Base-by-base conservation (phyloP, 2,888 invertebrate genomes). In the Graphium colonna region DNA sequence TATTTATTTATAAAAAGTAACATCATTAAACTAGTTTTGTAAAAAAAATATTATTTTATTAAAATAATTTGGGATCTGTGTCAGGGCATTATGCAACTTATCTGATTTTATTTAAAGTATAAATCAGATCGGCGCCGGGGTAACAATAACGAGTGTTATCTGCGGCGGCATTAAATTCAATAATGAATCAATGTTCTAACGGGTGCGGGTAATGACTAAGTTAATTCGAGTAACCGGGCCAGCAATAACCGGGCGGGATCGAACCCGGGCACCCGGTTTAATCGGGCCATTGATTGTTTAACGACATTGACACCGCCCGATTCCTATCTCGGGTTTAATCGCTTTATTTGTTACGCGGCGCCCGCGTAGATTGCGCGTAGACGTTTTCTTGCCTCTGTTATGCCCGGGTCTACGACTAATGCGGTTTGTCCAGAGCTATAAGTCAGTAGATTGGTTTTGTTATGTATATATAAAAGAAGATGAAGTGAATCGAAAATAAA, bases 241-340 rank as follows among this genome's bases (percentile, higher is more conserved):
- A 52, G 62, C 65, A 58, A 67, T 67, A 61, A 65, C 62, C 65
- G 58, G 21, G 52, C 61, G 58, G 65, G 67, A 64, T 69, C 67
- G 67, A 69, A 60, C 64, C 58, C 60, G 59, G 64, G 52, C 38
- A 12, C 52, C 59, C 58, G 61, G 65, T 66, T 68, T 70, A 67
- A 69, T 65, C 65, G 67, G 58, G 49, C 66, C 69, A 74, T 75
- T 73, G 73, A 75, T 72, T 73, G 58, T 62, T 61, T 61, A 61
- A 64, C 60, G 64, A 60, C 61, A 58, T 53, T 55, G 58, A 60
- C 56, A 51, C 59, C 60, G 53, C 52, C 55, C 55, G 65, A 62
- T 63, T 55, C 53, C 61, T 57, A 65, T 66, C 63, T 50, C 26
- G 39, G 49, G 55, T 64, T 68, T 67, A 66, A 68, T 68, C 61